These are phyloP conservation scores for Botia almorhae DNA, from an alignment of 2,797 vertebrate genomes.

Conservation along the genomic window DNA sequence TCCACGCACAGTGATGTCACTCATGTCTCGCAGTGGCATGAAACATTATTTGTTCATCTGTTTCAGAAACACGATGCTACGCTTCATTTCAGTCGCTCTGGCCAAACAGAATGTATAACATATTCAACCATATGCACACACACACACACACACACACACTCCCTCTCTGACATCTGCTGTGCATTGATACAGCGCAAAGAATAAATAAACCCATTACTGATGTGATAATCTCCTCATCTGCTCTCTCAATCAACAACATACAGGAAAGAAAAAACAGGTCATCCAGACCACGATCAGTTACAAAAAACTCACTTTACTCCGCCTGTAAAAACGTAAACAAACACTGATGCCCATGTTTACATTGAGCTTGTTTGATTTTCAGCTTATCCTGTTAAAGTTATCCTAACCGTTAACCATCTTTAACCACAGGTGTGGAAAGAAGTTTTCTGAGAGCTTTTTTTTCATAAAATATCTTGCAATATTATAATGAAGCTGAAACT, in stretches of 20 bases:
- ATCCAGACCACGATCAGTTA: neutral
- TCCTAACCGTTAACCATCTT: conserved; percentile 11
- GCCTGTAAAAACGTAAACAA: neutral
- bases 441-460: neutral
- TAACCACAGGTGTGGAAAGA: conserved; percentile 4
- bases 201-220: conserved; percentile 6
- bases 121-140: neutral
- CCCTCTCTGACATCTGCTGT: neutral
- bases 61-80: neutral
- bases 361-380: conserved; percentile 21
- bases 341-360: neutral
- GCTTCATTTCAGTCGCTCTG: neutral
- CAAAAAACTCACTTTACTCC: neutral
- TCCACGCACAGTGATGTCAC: neutral
- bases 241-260: neutral
- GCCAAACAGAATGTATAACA: conserved; percentile 28
- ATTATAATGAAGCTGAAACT: neutral
- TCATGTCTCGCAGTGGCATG: neutral
- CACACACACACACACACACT: neutral
- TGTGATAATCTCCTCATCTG: neutral
- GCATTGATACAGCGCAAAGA: neutral
- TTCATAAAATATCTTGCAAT: neutral
- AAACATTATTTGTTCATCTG: conserved; percentile 2
- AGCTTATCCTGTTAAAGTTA: conserved; percentile 34
- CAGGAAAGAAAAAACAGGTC: conserved; percentile 34